Conservation (phyloP, 2,888 invertebrate genomes). For the Doris montereyensis region DNA sequence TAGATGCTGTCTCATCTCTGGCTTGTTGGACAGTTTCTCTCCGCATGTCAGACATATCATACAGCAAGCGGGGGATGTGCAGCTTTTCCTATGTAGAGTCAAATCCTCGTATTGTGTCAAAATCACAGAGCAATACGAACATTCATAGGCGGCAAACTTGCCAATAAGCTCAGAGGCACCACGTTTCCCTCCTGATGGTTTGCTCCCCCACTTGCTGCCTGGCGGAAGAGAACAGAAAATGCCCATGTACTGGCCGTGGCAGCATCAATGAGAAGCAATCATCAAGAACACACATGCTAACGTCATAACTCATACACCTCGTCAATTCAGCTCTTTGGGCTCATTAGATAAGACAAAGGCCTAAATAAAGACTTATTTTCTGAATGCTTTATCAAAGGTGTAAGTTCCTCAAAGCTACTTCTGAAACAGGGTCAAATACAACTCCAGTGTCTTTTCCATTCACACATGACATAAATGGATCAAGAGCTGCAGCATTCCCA, state of each 20-base stretch:
- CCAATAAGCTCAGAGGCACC: conserved; percentile 37
- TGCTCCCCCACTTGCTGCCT: conserved; percentile 19
- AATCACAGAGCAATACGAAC: conserved; percentile 39
- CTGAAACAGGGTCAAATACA: too few relatives aligned
- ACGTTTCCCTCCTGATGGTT: conserved; percentile 23
- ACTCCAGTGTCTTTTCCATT: too few relatives aligned
- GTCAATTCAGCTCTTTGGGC: too few relatives aligned
- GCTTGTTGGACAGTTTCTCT: conserved; percentile 37
- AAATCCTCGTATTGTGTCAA: conserved; percentile 32
- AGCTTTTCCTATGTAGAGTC: conserved; percentile 34
- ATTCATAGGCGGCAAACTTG: conserved; percentile 39
- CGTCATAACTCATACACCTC: too few relatives aligned
- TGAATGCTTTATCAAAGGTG: too few relatives aligned
- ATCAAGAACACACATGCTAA: neutral
- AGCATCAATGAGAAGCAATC: neutral
- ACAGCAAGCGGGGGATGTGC: conserved; percentile 35
- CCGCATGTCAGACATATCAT: conserved; percentile 42
- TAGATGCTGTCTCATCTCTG: conserved; percentile 36
- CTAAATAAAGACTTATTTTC: too few relatives aligned
- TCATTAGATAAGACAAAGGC: too few relatives aligned
- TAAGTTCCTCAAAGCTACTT: too few relatives aligned
- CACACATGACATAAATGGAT: too few relatives aligned
- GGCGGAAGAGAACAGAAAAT: conserved; percentile 28
- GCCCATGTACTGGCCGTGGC: neutral
- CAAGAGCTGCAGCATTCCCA: too few relatives aligned